Evolutionary conservation across 2,113 vertebrate genomes (phyloP).

Genomic region (Dunckerocampus dactyliophorus): DNA sequence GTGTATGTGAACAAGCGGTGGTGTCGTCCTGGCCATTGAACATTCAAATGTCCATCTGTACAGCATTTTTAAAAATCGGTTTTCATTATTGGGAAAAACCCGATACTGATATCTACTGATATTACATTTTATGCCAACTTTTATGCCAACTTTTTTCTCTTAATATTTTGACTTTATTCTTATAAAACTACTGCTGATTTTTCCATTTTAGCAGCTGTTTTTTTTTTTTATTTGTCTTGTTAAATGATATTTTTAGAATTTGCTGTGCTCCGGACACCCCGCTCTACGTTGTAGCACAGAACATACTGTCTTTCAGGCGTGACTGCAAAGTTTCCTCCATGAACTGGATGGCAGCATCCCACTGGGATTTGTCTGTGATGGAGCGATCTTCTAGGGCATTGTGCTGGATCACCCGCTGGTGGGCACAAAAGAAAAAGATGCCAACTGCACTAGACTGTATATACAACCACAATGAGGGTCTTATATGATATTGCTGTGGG

Average conservation of each 20-base stretch:
- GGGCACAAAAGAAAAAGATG: conserved; percentile 17
- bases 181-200: not conserved
- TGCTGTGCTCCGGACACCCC: too few species aligned
- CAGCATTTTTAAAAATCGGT: too few species aligned
- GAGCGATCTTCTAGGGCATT: conserved; percentile 97
- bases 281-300: not conserved
- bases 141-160: too few species aligned
- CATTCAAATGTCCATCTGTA: too few species aligned
- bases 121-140: too few species aligned
- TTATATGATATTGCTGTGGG: too few species aligned
- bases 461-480: not conserved
- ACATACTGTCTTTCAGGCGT: conserved; percentile 94
- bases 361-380: conserved; percentile 96
- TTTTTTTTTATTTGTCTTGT: too few species aligned
- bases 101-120: too few species aligned
- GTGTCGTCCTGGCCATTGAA: too few species aligned
- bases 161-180: not conserved
- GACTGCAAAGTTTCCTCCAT: conserved; percentile 95
- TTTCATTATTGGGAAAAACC: too few species aligned
- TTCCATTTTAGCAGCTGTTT: too few species aligned
- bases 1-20: too few species aligned
- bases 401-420: conserved; percentile 94
- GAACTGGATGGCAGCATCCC: conserved; percentile 97
- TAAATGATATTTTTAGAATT: not conserved
- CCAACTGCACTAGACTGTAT: not conserved